Percentiles rank a stretch among this genome's conserved stretches.
Conservation (phyloP, 2,888 invertebrate species). For the Therioaphis trifolii region DNA sequence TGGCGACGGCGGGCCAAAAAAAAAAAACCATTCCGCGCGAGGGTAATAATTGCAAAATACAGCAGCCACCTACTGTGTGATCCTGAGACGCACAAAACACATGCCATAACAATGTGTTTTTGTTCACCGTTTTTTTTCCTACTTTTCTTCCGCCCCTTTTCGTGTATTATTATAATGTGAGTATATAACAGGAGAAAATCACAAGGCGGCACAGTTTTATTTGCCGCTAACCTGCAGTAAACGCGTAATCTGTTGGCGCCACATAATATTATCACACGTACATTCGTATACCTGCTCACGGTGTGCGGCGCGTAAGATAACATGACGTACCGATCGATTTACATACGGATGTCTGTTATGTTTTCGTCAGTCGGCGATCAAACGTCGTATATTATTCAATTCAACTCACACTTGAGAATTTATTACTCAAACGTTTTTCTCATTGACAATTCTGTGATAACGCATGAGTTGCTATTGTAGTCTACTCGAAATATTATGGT, state of each 20-base stretch:
- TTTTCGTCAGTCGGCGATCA: too few species aligned
- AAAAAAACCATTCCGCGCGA: neutral
- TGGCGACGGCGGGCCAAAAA: neutral
- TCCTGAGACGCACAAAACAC: constrained; percentile 15
- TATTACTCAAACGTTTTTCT: too few species aligned
- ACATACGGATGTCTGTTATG: neutral
- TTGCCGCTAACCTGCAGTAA: neutral
- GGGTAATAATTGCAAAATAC: constrained; percentile 48
- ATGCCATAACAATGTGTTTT: constrained; percentile 31
- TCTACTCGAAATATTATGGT: too few species aligned
- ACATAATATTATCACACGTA: neutral
- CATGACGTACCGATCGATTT: neutral
- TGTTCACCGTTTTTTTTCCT: constrained; percentile 11
- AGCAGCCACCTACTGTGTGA: constrained; percentile 28
- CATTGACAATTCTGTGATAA: too few species aligned
- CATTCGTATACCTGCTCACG: neutral
- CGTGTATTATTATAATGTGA: neutral
- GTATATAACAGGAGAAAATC: neutral
- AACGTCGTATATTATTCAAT: too few species aligned
- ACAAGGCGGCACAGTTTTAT: neutral
- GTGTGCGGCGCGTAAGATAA: neutral
- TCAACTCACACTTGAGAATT: too few species aligned
- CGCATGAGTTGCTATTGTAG: too few species aligned
- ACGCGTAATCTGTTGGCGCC: neutral
- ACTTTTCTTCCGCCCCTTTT: constrained; percentile 26